A percentile compares a stretch with the other conserved stretches of the same genome.
Evolutionary conservation across 1,140 invertebrate genomes (phyloP).

Genomic region (Paramacrobiotus metropolitanus): DNA sequence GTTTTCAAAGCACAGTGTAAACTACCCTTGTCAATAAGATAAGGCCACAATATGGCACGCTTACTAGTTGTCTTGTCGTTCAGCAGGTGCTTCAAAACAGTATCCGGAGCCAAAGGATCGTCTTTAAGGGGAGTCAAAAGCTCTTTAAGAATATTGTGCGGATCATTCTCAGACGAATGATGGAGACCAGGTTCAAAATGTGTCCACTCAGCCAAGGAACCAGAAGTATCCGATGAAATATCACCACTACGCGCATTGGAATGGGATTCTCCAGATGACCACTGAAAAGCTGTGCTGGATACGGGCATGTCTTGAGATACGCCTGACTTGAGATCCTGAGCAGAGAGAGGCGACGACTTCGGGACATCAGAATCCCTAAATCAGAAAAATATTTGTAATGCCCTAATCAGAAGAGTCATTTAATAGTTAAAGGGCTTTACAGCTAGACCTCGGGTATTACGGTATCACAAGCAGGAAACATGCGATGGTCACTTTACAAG

Average conservation of each 20-base stretch:
- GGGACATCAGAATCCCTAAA: no score
- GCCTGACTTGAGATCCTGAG: background rate
- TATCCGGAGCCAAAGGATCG: no score
- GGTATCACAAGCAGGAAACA: no score
- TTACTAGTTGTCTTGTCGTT: background rate
- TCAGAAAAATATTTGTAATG: no score
- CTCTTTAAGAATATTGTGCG: background rate
- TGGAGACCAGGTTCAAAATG: background rate
- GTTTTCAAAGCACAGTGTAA: no score
- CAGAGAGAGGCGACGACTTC: no score
- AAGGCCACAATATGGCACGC: background rate
- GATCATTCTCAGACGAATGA: background rate
- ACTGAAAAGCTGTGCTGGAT: background rate
- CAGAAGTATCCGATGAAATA: background rate
- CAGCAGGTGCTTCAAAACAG: background rate
- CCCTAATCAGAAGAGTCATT: no score
- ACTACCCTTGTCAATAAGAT: background rate
- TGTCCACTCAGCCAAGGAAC: background rate
- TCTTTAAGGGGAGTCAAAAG: no score
- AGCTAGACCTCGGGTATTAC: no score
- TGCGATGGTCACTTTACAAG: no score
- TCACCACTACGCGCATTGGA: background rate
- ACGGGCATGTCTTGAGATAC: background rate
- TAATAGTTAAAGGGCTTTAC: no score
- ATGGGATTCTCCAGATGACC: background rate